These are phyloP conservation scores for Lepidocyrtoides sp. DNA, from an alignment of 2,888 invertebrate species.

Conservation along the genomic window DNA sequence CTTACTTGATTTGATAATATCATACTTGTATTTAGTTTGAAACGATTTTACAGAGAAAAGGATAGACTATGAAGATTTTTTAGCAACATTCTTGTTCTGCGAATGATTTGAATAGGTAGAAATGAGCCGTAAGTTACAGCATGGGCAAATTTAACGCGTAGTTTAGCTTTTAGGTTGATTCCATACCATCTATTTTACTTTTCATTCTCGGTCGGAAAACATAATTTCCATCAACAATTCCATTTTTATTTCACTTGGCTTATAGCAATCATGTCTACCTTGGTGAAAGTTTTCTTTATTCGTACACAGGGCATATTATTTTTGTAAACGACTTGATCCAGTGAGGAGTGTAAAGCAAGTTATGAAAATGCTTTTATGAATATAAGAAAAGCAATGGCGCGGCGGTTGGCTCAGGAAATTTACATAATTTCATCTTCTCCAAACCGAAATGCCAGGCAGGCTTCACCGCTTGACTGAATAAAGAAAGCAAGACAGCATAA, in stretches of 20 bases:
- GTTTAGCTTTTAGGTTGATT: conserved; percentile 63
- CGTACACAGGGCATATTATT: conserved; percentile 35
- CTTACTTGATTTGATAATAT: conserved; percentile 5
- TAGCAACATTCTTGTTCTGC: neutral
- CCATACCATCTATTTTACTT: neutral
- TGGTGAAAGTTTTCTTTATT: neutral
- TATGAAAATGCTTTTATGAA: conserved; percentile 81
- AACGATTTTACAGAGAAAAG: neutral
- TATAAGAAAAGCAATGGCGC: conserved; percentile 77
- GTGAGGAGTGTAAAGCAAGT: conserved; percentile 66
- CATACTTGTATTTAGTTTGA: neutral
- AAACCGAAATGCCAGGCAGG: conserved; percentile 46
- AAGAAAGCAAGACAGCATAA: neutral
- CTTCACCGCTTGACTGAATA: conserved; percentile 51
- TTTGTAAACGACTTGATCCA: conserved; percentile 35
- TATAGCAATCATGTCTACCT: neutral
- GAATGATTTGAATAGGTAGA: conserved; percentile 60
- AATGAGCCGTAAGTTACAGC: conserved; percentile 67
- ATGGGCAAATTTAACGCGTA: conserved; percentile 77
- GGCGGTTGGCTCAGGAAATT: conserved; percentile 75
- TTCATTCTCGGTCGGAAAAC: neutral
- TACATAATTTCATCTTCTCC: conserved; percentile 81
- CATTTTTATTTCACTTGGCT: conserved; percentile 2
- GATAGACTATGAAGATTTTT: neutral
- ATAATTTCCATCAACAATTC: neutral